Evolutionary conservation across 2,888 invertebrate species (phyloP), one percentile per base, ranked within the genome.

Genomic region (Anodontia alba): DNA sequence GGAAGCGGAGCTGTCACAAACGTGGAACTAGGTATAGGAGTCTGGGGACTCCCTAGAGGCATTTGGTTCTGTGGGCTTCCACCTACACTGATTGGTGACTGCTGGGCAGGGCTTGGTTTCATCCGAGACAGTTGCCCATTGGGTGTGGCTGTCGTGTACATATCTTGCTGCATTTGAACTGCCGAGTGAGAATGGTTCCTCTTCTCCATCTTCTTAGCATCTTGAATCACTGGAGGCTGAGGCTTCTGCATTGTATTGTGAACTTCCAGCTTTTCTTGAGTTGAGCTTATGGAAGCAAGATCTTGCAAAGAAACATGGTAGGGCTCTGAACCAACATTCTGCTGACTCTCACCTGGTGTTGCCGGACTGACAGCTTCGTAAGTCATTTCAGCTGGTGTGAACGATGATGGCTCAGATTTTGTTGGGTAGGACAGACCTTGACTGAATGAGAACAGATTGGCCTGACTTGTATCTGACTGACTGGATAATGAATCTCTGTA

Each of bases 351-450:
- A 15, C 89, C 73, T 5, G 90, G 89, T n/a, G 90, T 86, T 15
- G 90, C 90, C 15, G 92, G 92, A 70, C 91, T 92, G 8, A 92
- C 91, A 36, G 92, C 90, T 81, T 92, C 92, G 80, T 92, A 92
- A 42, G 81, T 89, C 80, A 91, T 89, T 3, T 88, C 88, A 8
- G 38, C 38, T 8, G 38, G 38, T 33, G 69, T 69, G n/a, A 76
- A 54, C 15, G 33, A 26, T 36, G 76, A 49, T 17, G 57, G 66
- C 26, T 83, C 76, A 62, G 81, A 76, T 67, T 81, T 83, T 10
- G 67, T 36, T 23, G 76, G 78, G 49, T 74, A 84, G 29, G 71
- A 31, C 23, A 74, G 68, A 15, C 76, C 51, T 72, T 81, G 84
- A 43, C 71, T 66, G 46, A 70, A 82, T 57, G 79, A 31, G 38